Conservation (phyloP, 2,113 vertebrate genomes). For the Pachypanchax playfairii region DNA sequence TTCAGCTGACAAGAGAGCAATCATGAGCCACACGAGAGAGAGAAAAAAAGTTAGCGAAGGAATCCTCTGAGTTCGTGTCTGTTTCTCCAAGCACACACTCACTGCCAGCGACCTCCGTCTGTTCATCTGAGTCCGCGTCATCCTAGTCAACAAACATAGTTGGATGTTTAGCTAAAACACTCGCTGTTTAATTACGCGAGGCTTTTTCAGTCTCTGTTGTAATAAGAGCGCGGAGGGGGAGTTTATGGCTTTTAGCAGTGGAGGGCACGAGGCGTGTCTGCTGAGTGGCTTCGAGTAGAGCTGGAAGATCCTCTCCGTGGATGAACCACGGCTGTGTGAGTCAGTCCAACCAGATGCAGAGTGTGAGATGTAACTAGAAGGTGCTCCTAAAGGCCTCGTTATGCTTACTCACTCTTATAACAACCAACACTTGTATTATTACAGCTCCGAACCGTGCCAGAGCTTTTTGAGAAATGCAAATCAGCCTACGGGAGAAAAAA, state of each 20-base stretch:
- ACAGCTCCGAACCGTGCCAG: conserved; percentile 34
- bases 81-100: conserved; percentile 20
- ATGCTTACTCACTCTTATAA: conserved; percentile 51
- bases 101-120: conserved; percentile 29
- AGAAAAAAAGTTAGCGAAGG: not conserved
- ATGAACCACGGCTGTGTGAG: conserved; percentile 45
- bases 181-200: conserved; percentile 42
- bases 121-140: conserved; percentile 33
- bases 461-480: conserved; percentile 32
- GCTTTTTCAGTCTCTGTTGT: conserved; percentile 22
- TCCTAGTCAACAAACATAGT: conserved; percentile 46
- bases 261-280: conserved; percentile 23
- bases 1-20: conserved; percentile 48
- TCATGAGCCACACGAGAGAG: conserved; percentile 37
- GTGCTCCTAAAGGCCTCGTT: conserved; percentile 43
- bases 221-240: conserved; percentile 27
- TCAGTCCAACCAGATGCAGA: conserved; percentile 50
- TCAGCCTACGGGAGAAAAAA: conserved; percentile 7
- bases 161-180: conserved; percentile 55
- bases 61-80: conserved; percentile 24
- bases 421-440: conserved; percentile 27
- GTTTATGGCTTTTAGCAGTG: conserved; percentile 29
- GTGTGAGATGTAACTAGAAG: conserved; percentile 55
- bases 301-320: conserved; percentile 37
- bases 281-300: conserved; percentile 31